phyloP scores from a whole-genome alignment of 1,140 invertebrate genomes.

The Caerostris extrusa region DNA sequence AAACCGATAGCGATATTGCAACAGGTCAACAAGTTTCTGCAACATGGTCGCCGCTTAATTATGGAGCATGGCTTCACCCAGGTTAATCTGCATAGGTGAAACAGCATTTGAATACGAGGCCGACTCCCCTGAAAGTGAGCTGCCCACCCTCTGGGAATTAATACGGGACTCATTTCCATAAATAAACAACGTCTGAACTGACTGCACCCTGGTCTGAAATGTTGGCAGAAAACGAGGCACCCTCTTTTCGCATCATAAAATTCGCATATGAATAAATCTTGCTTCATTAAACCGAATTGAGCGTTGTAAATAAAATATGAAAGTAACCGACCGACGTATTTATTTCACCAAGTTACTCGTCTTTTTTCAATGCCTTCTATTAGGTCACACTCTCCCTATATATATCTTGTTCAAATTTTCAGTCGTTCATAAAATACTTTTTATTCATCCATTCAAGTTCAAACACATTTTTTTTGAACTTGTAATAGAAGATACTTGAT shows the following conservation, averaged over 20 bases:
- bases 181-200: constrained; percentile 8
- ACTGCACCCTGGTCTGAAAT: background rate
- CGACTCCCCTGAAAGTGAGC: constrained; percentile 18
- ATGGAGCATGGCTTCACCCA: background rate
- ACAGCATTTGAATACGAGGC: constrained; percentile 35
- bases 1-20: background rate
- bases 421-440: background rate
- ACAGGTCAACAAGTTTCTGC: constrained; percentile 1
- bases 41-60: background rate
- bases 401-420: background rate
- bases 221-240: background rate
- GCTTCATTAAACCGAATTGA: background rate
- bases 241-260: background rate
- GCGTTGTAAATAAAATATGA: background rate
- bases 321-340: background rate
- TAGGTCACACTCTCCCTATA: background rate
- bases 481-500: no score
- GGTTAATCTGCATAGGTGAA: background rate
- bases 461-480: no score
- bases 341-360: no score
- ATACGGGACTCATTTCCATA: constrained; percentile 9
- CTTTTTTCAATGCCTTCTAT: background rate
- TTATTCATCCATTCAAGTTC: background rate
- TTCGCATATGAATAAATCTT: background rate
- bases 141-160: background rate